A percentile compares a stretch with the other conserved stretches of the same genome.
Evolutionary conservation across 2,113 vertebrate species (phyloP).

Genomic region (Saiga tatarica): DNA sequence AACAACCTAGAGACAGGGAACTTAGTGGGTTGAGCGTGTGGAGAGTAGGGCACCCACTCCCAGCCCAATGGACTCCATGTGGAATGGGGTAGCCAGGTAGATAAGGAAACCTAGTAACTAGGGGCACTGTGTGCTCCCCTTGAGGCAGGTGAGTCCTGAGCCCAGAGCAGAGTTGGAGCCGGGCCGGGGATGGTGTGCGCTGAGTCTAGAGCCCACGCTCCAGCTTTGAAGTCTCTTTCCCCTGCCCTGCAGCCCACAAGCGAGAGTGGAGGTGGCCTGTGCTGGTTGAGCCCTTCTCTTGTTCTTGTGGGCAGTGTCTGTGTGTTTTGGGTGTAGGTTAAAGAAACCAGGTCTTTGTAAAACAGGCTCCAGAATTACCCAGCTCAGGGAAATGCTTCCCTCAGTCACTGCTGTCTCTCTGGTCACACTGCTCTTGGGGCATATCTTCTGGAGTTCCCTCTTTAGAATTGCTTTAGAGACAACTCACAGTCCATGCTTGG

Average conservation of each 20-base stretch:
- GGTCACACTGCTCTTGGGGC: not conserved
- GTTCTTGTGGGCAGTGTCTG: not conserved
- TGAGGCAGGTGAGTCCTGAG: not conserved
- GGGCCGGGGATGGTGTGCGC: rapidly evolving
- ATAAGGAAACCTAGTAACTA: too few species aligned
- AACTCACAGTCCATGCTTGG: rapidly evolving
- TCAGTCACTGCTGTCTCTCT: not conserved
- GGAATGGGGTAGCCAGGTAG: not conserved
- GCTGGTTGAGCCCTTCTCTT: not conserved
- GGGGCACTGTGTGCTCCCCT: not conserved
- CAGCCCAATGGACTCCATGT: rapidly evolving
- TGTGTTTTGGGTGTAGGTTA: not conserved
- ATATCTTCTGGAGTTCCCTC: not conserved
- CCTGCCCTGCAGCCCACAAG: rapidly evolving
- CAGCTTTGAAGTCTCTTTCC: too few species aligned
- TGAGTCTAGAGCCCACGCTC: rapidly evolving
- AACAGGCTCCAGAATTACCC: not conserved
- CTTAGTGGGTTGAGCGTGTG: not conserved
- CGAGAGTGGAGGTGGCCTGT: not conserved
- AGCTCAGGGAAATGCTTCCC: not conserved
- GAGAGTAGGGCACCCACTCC: not conserved
- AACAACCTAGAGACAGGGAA: not conserved
- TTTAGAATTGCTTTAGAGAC: not conserved
- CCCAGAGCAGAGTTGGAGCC: not conserved
- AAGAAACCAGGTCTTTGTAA: not conserved